phyloP scores from a whole-genome alignment of 2,888 invertebrate species.

The Thysanoteuthis rhombus region DNA sequence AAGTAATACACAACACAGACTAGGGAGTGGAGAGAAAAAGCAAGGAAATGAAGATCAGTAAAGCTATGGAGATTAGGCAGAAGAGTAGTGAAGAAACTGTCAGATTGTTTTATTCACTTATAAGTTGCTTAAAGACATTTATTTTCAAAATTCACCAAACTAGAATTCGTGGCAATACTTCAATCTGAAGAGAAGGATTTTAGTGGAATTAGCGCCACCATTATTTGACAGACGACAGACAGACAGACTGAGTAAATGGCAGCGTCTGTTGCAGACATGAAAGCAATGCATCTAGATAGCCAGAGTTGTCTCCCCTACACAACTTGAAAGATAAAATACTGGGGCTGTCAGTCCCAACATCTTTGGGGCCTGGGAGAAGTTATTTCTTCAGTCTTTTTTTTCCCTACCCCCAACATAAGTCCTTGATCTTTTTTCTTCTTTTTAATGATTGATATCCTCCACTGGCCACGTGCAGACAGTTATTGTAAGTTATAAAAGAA shows the following conservation, averaged over 20 bases:
- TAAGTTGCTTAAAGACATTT: slow-evolving; percentile 12
- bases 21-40: not conserved
- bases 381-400: too few species aligned
- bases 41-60: not conserved
- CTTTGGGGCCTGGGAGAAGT: not conserved
- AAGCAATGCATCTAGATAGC: slow-evolving; percentile 12
- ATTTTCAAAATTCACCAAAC: slow-evolving; percentile 12
- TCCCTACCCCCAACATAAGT: not conserved
- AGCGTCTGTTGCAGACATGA: not conserved
- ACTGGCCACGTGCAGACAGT: not conserved
- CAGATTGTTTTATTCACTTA: not conserved
- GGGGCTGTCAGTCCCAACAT: not conserved
- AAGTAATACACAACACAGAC: not conserved
- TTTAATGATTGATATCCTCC: not conserved
- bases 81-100: not conserved
- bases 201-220: not conserved
- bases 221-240: slow-evolving; percentile 12
- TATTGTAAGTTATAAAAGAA: not conserved
- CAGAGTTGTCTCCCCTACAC: slow-evolving; percentile 12
- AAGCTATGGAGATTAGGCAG: slow-evolving; percentile 12
- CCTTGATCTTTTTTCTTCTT: not conserved
- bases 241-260: slow-evolving; percentile 1
- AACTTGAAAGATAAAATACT: not conserved
- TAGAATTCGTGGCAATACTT: slow-evolving; percentile 12
- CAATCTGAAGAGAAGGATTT: not conserved